Conservation (phyloP, 2,797 vertebrate genomes). For the Gadopsis bispinosus region DNA sequence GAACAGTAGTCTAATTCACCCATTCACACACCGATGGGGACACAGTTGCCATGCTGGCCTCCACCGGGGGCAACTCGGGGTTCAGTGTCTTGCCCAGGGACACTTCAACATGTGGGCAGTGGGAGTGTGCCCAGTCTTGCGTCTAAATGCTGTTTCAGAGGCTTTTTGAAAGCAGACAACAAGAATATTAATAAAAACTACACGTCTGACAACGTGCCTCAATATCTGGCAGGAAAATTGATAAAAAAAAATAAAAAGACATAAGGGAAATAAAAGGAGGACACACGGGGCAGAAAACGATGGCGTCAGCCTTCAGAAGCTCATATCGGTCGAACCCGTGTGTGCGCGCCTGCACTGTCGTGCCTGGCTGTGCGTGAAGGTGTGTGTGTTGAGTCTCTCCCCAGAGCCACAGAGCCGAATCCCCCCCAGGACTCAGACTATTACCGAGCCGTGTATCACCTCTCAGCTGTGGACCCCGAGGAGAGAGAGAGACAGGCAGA, state of each 20-base stretch:
- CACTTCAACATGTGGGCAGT: too few relatives aligned
- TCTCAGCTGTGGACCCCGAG: constrained; percentile 59
- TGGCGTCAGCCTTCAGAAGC: constrained; percentile 21
- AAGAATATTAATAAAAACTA: neutral
- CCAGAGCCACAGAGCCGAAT: constrained; percentile 67
- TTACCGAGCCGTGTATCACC: constrained; percentile 68
- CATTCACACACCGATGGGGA: too few relatives aligned
- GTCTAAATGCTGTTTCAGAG: neutral
- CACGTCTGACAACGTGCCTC: neutral
- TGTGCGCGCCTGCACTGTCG: constrained; percentile 29
- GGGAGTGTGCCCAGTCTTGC: neutral
- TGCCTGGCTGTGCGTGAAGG: constrained; percentile 51
- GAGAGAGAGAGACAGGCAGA: constrained; percentile 23
- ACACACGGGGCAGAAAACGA: neutral
- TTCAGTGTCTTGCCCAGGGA: too few relatives aligned
- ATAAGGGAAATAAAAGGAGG: neutral
- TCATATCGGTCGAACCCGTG: constrained; percentile 36
- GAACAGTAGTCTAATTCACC: too few relatives aligned
- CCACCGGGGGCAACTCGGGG: too few relatives aligned
- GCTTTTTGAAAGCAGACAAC: neutral
- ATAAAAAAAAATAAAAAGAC: neutral
- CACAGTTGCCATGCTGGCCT: too few relatives aligned
- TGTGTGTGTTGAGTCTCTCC: constrained; percentile 70
- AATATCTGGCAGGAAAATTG: neutral
- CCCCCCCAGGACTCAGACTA: constrained; percentile 66